Evolutionary conservation across 2,113 vertebrate species (phyloP), one percentile per base, ranked within the genome.

Genomic region (Odocoileus virginianus): DNA sequence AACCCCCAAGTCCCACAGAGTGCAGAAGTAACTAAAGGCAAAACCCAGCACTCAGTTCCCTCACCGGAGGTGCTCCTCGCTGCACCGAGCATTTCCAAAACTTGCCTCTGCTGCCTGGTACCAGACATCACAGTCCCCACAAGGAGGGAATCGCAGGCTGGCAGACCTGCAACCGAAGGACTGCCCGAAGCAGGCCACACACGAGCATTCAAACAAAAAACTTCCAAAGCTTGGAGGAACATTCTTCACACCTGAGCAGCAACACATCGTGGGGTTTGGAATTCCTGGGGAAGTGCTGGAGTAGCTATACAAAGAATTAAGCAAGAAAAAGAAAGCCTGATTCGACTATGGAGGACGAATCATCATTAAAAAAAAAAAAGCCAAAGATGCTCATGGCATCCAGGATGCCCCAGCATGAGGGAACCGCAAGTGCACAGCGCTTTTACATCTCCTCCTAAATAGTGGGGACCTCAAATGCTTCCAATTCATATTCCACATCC

Each of bases 321-420:
- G 81, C 6, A 13, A 16, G 19, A 64, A 23, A 52, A 81, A 12
- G 13, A 71, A 7, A 67, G 17, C 27, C 36, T n/a, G 23, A 17
- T 13, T 60, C 6, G 0, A 14, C 95, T 3, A 0, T 0, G 17
- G 11, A 78, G 36, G 55, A 81, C 0, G 2, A 40, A 36, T 27
- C 17, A 57, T 57, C 47, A 45, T 11, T 40, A 30, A 30, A 36
- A 45, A 36, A 25, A 10, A 43, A 3, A 23, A 3, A 40, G 27
- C 16, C 78, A 16, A 27, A 87, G 67, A 55, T 40, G 28, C 19
- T 58, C 86, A 16, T 3, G 12, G 14, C 16, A 40, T 3, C 25
- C 21, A 11, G 54, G 43, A 30, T 1, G 11, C 13, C 40, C 27
- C 23, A 30, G 43, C 43, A 64, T 0, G 3, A 57, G 1, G 28